Conservation (phyloP, 2,113 vertebrate genomes). For the Fulica atra region DNA sequence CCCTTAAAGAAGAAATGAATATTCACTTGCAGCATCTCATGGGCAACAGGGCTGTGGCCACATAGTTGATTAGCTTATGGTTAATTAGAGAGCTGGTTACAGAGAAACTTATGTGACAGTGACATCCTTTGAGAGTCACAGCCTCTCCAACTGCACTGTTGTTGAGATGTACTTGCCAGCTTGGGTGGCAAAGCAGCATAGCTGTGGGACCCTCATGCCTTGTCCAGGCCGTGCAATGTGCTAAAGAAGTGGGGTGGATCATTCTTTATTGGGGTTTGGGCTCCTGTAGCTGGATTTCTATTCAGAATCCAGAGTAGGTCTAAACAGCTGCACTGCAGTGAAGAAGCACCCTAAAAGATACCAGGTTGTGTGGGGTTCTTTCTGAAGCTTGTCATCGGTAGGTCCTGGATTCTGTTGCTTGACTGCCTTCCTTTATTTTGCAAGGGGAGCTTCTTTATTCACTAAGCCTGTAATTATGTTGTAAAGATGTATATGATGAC, state of each 20-base stretch:
- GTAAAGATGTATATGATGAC: background rate
- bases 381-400: background rate
- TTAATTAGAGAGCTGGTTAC: background rate
- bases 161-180: accelerated
- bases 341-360: background rate
- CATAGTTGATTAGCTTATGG: background rate
- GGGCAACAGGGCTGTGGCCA: background rate
- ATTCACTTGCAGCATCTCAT: background rate
- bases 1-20: background rate
- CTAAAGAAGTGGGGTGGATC: background rate
- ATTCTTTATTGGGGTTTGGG: accelerated
- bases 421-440: background rate
- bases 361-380: background rate
- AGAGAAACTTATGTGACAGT: background rate
- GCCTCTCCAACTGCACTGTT: background rate
- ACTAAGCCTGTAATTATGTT: background rate
- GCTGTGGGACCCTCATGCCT: background rate
- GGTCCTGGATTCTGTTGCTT: background rate
- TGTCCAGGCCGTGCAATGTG: background rate
- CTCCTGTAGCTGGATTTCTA: background rate
- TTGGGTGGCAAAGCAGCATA: background rate
- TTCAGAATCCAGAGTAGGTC: background rate
- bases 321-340: background rate
- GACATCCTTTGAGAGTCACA: background rate
- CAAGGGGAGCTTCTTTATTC: background rate